Evolutionary conservation across 2,113 vertebrate species (phyloP).

Genomic region (Pseudorhombus dupliciocellatus): DNA sequence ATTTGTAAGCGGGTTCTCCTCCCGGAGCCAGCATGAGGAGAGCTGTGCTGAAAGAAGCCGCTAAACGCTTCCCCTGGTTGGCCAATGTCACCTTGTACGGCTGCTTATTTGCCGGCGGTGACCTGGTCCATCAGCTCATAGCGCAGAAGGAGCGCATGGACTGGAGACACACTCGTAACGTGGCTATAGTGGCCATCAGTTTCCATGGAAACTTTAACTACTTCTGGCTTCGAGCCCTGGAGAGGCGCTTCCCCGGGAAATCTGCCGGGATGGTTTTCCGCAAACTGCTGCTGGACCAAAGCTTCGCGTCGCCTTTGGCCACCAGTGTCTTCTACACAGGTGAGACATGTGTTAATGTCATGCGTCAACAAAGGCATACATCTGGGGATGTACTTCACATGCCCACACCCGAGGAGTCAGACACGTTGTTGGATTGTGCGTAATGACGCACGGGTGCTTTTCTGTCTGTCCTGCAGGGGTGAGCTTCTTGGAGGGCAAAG

Average conservation of each 20-base stretch:
- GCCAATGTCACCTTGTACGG: constrained; percentile 87
- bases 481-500: constrained; percentile 89
- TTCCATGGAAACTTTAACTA: constrained; percentile 93
- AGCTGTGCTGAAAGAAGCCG: constrained; percentile 69
- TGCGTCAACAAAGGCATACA: not conserved
- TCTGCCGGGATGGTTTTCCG: constrained; percentile 80
- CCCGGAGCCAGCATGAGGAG: constrained; percentile 61
- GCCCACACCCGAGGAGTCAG: not conserved
- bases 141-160: constrained; percentile 78
- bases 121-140: constrained; percentile 85
- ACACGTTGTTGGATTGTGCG: not conserved
- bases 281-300: constrained; percentile 89
- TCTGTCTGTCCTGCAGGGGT: constrained; percentile 79
- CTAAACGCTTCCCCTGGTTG: constrained; percentile 84
- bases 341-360: constrained; percentile 22
- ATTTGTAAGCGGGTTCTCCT: not conserved
- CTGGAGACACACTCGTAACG: constrained; percentile 86
- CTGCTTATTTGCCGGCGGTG: constrained; percentile 86
- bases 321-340: constrained; percentile 88
- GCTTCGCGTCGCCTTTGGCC: constrained; percentile 83
- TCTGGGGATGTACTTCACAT: not conserved
- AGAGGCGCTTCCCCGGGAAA: constrained; percentile 86
- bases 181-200: constrained; percentile 84
- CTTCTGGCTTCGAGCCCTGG: constrained; percentile 86
- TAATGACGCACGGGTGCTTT: constrained; percentile 9